These are phyloP conservation scores for Kryphioiulus occultus DNA, from an alignment of 2,888 invertebrate genomes.

Conservation along the genomic window DNA sequence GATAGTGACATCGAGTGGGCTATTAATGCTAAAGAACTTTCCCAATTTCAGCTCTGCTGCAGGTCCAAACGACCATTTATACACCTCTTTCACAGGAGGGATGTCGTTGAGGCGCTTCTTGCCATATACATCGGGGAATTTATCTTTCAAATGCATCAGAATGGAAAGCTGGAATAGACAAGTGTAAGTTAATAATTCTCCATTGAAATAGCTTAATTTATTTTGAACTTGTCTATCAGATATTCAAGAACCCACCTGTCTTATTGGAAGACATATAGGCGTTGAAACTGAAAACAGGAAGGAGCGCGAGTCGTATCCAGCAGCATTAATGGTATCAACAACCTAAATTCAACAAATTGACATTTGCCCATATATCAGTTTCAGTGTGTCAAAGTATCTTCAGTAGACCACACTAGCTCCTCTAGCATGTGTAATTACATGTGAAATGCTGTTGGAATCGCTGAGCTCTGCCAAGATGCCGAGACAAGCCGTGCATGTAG, in stretches of 20 bases:
- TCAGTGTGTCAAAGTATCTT: not conserved
- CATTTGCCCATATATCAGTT: too few species aligned
- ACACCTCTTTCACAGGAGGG: constrained; percentile 75
- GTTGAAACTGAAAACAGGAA: constrained; percentile 76
- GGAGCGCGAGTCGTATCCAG: constrained; percentile 70
- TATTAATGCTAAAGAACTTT: constrained; percentile 57
- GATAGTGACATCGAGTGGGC: constrained; percentile 61
- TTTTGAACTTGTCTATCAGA: too few species aligned
- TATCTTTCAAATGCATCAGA: constrained; percentile 45
- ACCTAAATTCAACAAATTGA: constrained; percentile 42
- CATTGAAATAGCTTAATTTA: too few species aligned
- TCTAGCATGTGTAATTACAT: not conserved
- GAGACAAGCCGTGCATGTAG: constrained; percentile 70
- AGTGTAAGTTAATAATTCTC: too few species aligned
- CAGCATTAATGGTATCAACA: constrained; percentile 55
- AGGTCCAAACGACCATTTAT: constrained; percentile 76
- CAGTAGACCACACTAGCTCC: not conserved
- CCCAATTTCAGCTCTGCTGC: constrained; percentile 68
- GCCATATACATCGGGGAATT: constrained; percentile 51
- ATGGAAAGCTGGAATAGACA: constrained; percentile 49
- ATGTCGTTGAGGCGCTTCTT: constrained; percentile 54
- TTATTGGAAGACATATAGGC: constrained; percentile 72
- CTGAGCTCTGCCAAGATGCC: constrained; percentile 71
- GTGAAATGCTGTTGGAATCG: constrained; percentile 51
- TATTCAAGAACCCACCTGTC: constrained; percentile 66